Evolutionary conservation across 2,888 invertebrate species (phyloP), one percentile per base, ranked within the genome.

Genomic region (Dilophus febrilis): DNA sequence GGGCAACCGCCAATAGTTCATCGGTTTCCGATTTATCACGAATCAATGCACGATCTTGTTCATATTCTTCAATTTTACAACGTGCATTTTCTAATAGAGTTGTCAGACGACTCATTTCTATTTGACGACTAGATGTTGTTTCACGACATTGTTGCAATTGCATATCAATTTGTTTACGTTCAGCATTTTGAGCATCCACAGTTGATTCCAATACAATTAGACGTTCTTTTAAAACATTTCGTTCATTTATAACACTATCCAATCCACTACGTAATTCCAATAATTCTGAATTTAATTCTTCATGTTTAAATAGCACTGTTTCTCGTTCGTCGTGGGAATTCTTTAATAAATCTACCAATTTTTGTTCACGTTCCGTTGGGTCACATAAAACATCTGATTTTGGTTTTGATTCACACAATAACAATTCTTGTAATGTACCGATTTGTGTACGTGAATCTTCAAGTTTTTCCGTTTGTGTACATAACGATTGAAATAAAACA

Each of bases 391-490:
- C 67, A 51, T 81, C 78, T 51, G 81, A 78, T 7, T 72, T 68
- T 44, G 74, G 73, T 34, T 71, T 70, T n/a, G 77, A 74, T 47
- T 78, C 81, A 12, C 76, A 69, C 38, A 82, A 65, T 38, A 84
- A 60, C 39, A 90, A 61, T 52, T 81, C 83, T 57, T 88, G 86
- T 34, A 92, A 61, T 1, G 84, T 83, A 49, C 84, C 85, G 44
- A 88, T 84, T 66, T 78, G 61, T 0, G 77, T 75, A 40, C 90
- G 70, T 22, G 84, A 79, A 52, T 90, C 88, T 56, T 90, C 88
- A 1, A 92, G 65, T 56, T 88, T 83, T 60, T 90, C 90, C 1
- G 90, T 90, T 64, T 92, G 92, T 14, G 87, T 72, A 56, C 88
- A 90, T 30, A 92, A 67, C 14, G 91, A 90, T 58, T 91, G 88